Evolutionary conservation across 1,140 invertebrate genomes (phyloP), one percentile per base, ranked within the genome.

Genomic region (Anastatus disparis): DNA sequence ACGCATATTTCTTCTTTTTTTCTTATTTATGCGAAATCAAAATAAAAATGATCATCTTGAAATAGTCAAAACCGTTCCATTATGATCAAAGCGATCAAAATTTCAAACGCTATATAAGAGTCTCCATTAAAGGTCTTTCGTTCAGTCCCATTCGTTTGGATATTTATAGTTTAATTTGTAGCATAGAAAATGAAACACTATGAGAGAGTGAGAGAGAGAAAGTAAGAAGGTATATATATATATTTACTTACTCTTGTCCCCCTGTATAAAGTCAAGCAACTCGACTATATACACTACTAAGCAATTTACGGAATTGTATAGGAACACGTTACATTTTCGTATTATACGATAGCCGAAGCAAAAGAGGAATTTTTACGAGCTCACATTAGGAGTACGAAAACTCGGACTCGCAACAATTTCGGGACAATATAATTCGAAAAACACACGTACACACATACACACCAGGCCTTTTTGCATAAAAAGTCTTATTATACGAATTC

Each of bases 131-230:
- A 73, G 64, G n/a, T 77, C 31, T 68, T 78, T 75, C 53, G 66
- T 78, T 80, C 71, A 62, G 74, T 74, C 74, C 65, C 68, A 72
- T 75, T 76, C 65, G 71, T 71, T 73, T 69, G 55, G 75, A 70
- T 84, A 83, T 85, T 85, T 84, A 82, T 84, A 84, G 81, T 79
- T 84, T 80, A 82, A 84, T 85, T 82, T 82, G 82, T 81, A 77
- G 79, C 77, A 76, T 76, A 81, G 78, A 76, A n/a, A n/a, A n/a
- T n/a, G n/a, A n/a, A n/a, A n/a, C n/a, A n/a, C n/a, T n/a, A n/a
- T n/a, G n/a, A n/a, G n/a, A n/a, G n/a, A n/a, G n/a, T n/a, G n/a
- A n/a, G n/a, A n/a, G n/a, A n/a, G n/a, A n/a, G n/a, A n/a, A n/a
- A n/a, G n/a, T n/a, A n/a, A n/a, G n/a, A n/a, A n/a, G n/a, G n/a